Base-by-base conservation (phyloP, 2,797 vertebrate genomes). In the Myotis planiceps region DNA sequence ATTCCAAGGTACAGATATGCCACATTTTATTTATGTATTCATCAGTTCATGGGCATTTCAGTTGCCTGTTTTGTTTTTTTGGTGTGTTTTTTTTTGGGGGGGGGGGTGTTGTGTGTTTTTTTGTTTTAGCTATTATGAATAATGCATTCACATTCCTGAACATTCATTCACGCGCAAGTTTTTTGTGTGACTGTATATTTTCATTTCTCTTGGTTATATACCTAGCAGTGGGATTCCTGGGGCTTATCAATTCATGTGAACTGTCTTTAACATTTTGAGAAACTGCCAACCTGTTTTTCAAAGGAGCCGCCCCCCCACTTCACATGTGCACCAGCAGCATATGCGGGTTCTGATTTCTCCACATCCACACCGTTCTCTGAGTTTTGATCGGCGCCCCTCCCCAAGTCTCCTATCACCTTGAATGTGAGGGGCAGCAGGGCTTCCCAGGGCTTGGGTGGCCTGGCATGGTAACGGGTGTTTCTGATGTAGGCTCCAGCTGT, bases 201-300 rank as follows among this genome's bases (percentile, higher is more conserved):
- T 96, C 16, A 42, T 60, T 91, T 88, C 37, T 84, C 39, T 94
- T 55, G 32, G 14, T 83, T 89, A 23, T 27, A 63, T 86, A 89
- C 16, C 25, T 58, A 53, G 18, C 32, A 93, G 34, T 90, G 9
- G n/a, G 65, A 47, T 85, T 88, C 13, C 71, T 72, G 8, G 58
- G 8, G 25, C 39, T 39, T 13, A 23, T 34, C 7, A 34, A 66
- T 18, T 65, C 47, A 45, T 13, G 19, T 34, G 12, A 34, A 66
- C 27, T 65, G 2, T 80, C 4, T 90, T 92, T 65, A 79, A 32
- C 53, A 10, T 92, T 58, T 71, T 74, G 47, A 89, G 72, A 79
- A 85, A 34, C 47, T 80, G n/a, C 29, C 53, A 47, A 39, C 37
- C n/a, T 69, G 2, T 71, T 85, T 95, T 69, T 45, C n/a, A 55